These are phyloP conservation scores for Xanthia icteritia DNA, from an alignment of 2,888 invertebrate genomes.

Conservation along the genomic window DNA sequence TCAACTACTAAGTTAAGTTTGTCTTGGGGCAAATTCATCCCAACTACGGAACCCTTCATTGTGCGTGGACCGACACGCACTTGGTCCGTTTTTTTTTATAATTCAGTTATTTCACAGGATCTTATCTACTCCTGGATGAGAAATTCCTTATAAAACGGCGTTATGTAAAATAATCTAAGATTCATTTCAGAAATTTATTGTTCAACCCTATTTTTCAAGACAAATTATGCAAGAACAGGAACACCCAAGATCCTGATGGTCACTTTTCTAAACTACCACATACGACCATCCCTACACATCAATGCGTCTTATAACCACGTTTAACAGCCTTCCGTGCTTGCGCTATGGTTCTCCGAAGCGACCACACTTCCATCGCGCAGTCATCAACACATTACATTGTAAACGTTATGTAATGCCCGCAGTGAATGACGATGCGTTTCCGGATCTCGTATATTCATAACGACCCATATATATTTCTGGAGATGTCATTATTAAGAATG, in stretches of 20 bases:
- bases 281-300: slow-evolving; percentile 14
- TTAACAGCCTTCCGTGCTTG: slow-evolving; percentile 69
- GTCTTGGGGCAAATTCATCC: no score
- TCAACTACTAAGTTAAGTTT: no score
- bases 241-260: neutral
- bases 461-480: slow-evolving; percentile 62
- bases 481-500: slow-evolving; percentile 64
- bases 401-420: slow-evolving; percentile 59
- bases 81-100: neutral
- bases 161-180: neutral
- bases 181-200: neutral
- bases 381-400: slow-evolving; percentile 69
- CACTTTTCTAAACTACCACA: neutral
- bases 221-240: neutral
- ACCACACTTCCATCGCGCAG: slow-evolving; percentile 53
- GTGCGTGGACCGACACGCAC: no score
- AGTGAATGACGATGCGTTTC: slow-evolving; percentile 67
- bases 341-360: slow-evolving; percentile 69
- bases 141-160: neutral
- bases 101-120: neutral
- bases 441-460: slow-evolving; percentile 66
- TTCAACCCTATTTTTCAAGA: neutral
- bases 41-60: no score
- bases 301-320: slow-evolving; percentile 57
- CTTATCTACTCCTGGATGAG: neutral